Base-by-base conservation (phyloP, 2,797 vertebrate species). In the Sparus aurata region DNA sequence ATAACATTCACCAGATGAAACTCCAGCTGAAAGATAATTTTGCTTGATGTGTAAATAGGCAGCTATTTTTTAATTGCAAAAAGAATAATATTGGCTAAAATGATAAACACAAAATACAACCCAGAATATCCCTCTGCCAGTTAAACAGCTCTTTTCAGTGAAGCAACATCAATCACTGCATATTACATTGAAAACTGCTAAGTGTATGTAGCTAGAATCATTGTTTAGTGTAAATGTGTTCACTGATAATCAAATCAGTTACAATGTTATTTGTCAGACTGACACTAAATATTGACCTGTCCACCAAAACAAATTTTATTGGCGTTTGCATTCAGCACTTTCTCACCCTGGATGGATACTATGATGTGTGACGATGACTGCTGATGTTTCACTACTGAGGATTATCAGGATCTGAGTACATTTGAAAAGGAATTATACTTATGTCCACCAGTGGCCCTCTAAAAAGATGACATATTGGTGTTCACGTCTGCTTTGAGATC, bases 401-500 rank as follows among this genome's bases (percentile, higher is more conserved):
- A 82, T 79, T 53, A 43, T 72, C 25, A 69, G 8, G 69, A 60
- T 47, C 4, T 72, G 20, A 62, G 54, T 79, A 41, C 69, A 41
- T 80, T 53, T 68, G 53, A 70, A 65, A 69, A 80, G 30, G 63
- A 76, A 59, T 75, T 68, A 61, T 30, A 59, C 12, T 59, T n/a
- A 57, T 55, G 38, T 80, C 62, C 30, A 12, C 52, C 57, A 55
- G 17, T 53, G 62, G 43, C 50, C 23, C 30, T 45, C 27, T 46
- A 66, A 55, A 77, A 55, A 68, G 1, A 77, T 74, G 59, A 82
- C 60, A 67, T 47, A 20, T 22, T 38, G 25, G 46, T 3, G 53
- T 50, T 85, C n/a, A 1, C 0, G 38, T 68, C 79, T 69, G 74
- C 65, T 78, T 57, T 58, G 27, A 82, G 79, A 89, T 88, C 71